Base-by-base conservation (phyloP, 2,888 invertebrate genomes). In the Heliconius sara region DNA sequence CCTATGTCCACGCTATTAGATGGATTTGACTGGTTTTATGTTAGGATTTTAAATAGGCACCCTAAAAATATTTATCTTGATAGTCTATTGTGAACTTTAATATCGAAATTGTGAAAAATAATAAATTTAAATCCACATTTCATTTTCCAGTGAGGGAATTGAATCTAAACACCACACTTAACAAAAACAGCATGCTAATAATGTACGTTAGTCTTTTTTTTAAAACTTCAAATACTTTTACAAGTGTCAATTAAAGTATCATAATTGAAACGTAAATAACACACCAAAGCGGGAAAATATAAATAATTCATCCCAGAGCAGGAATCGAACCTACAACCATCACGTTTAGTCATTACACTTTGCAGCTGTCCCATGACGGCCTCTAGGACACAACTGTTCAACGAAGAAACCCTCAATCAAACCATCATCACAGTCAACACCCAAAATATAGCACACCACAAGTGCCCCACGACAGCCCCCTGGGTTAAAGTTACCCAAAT, bases 361-460 rank as follows among this genome's bases (percentile, higher is more conserved):
- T 52, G 52, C 52, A 19, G 19, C 22, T 22, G 7, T 19, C 7
- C 52, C 19, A 52, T 19, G 47, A 47, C 16, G 16, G 7, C 34
- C 7, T 39, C n/a, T 68, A 13, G 0, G 39, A 68, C 1, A 39
- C 1, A 39, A 68, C 12, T n/a, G 39, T n/a, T 12, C 22, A 66
- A 67, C 9, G 30, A 4, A 22, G 7, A 3, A 22, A 9, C 16
- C 30, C 30, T 19, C 6, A 68, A 43, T 68, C 43, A 68, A 25
- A 43, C 5, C 10, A 66, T n/a, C 12, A 43, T n/a, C 6, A 13
- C 43, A n/a, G 22, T 3, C 16, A 65, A 27, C 19, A 22, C 4
- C 25, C 19, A 65, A 60, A 65, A 65, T 47, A 63, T 47, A 65
- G 75, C 73, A 60, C 73, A 73, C n/a, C 57, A 63, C 16, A 27